Conservation (phyloP, 2,888 invertebrate genomes). For the Stenodema calcarata region DNA sequence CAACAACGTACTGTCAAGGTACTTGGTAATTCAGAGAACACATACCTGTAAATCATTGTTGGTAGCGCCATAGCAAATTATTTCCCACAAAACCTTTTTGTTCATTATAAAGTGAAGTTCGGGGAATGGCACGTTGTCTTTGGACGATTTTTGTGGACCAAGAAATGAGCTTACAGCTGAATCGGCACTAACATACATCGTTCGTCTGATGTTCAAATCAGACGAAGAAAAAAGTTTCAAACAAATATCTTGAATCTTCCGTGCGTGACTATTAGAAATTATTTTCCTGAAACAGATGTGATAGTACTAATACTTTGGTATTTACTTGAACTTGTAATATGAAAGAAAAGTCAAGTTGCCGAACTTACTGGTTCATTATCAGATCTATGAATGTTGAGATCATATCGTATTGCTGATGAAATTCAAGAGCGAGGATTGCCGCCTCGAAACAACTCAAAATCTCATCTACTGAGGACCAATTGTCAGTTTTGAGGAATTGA, state of each 20-base stretch:
- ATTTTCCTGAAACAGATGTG: background rate
- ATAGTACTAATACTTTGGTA: background rate
- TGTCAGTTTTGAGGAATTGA: slow-evolving; percentile 41
- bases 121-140: slow-evolving; percentile 47
- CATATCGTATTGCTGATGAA: slow-evolving; percentile 49
- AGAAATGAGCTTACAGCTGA: slow-evolving; percentile 66
- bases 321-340: background rate
- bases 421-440: slow-evolving; percentile 49
- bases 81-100: slow-evolving; percentile 69
- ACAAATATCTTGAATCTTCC: background rate
- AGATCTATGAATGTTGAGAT: slow-evolving; percentile 42
- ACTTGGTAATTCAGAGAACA: too few relatives aligned
- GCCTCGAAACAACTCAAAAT: slow-evolving; percentile 42
- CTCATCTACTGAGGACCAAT: slow-evolving; percentile 33
- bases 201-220: background rate
- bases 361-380: slow-evolving; percentile 1
- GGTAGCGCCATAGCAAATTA: slow-evolving; percentile 69
- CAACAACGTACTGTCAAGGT: background rate
- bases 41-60: slow-evolving; percentile 21
- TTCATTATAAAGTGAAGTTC: slow-evolving; percentile 64
- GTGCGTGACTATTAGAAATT: background rate
- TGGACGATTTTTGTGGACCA: slow-evolving; percentile 63
- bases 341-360: background rate
- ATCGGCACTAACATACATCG: slow-evolving; percentile 65
- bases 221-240: slow-evolving; percentile 3